Percentiles rank a stretch among this genome's conserved stretches.
phyloP scores from a whole-genome alignment of 30 jellyfish, hydroid and myxozoan genomes.

The Pelagia noctiluca region DNA sequence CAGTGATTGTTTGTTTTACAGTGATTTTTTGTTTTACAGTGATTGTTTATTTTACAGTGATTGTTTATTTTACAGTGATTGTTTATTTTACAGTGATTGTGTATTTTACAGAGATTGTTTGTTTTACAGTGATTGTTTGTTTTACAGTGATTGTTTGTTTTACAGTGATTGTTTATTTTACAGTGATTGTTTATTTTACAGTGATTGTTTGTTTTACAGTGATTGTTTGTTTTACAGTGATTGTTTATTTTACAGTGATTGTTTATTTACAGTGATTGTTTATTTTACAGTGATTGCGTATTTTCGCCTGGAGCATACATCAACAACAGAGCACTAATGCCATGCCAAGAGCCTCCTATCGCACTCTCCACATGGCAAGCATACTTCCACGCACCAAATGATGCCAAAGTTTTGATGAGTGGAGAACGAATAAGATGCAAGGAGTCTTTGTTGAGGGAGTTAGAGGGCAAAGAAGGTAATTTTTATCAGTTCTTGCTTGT shows the following conservation, averaged over 20 bases:
- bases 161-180: no score
- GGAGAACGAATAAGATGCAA: slow-evolving; percentile 75
- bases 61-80: no score
- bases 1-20: no score
- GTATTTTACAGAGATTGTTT: no score
- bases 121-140: no score
- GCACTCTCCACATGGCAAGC: slow-evolving; percentile 98
- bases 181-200: no score
- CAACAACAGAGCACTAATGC: slow-evolving; percentile 92
- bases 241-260: not conserved
- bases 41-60: no score
- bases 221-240: not conserved
- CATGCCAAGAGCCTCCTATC: slow-evolving; percentile 97
- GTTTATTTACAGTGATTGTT: not conserved
- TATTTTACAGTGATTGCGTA: slow-evolving; percentile 61
- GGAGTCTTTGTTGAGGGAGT: slow-evolving; percentile 18
- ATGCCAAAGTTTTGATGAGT: slow-evolving; percentile 68
- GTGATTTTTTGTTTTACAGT: no score
- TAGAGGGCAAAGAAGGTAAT: slow-evolving; percentile 31
- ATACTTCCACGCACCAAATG: slow-evolving; percentile 51
- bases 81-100: no score
- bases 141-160: no score
- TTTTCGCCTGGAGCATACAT: slow-evolving; percentile 96
- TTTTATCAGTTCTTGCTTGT: no score
- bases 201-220: not conserved